Evolutionary conservation across 2,113 vertebrate genomes (phyloP).

Genomic region (Aptenodytes forsteri): DNA sequence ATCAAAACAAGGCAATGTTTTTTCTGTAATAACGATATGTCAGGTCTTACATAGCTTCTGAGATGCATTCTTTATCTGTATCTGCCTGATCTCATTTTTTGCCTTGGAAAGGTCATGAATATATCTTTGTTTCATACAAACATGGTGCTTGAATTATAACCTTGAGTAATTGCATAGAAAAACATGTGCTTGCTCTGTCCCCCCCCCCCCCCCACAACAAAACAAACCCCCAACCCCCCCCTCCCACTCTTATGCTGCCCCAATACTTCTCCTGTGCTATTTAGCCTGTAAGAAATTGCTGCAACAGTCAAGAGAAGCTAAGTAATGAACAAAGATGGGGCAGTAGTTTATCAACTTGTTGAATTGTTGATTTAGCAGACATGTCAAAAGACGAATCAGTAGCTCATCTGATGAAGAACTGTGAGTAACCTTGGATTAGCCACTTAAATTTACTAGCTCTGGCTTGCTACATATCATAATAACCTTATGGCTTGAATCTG

Average conservation of each 20-base stretch:
- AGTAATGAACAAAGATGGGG: background rate
- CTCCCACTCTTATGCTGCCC: too few relatives aligned
- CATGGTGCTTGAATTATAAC: background rate
- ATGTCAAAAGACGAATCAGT: background rate
- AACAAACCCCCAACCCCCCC: too few relatives aligned
- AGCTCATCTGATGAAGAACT: background rate
- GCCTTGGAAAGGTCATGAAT: background rate
- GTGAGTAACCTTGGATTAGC: background rate
- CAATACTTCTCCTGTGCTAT: background rate
- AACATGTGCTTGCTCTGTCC: background rate
- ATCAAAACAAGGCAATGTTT: background rate
- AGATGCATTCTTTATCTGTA: background rate
- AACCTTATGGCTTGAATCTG: background rate
- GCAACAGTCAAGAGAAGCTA: background rate
- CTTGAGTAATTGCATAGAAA: background rate
- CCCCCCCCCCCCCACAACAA: rapidly evolving
- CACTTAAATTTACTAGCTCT: background rate
- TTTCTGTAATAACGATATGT: background rate
- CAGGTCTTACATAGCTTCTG: background rate
- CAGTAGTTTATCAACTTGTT: background rate
- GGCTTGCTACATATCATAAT: background rate
- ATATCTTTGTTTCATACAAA: background rate
- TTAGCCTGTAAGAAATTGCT: background rate
- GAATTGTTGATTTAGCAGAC: background rate
- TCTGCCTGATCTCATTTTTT: background rate